Conservation (phyloP, 2,888 invertebrate genomes). For the Lepidochrysops patricia region DNA sequence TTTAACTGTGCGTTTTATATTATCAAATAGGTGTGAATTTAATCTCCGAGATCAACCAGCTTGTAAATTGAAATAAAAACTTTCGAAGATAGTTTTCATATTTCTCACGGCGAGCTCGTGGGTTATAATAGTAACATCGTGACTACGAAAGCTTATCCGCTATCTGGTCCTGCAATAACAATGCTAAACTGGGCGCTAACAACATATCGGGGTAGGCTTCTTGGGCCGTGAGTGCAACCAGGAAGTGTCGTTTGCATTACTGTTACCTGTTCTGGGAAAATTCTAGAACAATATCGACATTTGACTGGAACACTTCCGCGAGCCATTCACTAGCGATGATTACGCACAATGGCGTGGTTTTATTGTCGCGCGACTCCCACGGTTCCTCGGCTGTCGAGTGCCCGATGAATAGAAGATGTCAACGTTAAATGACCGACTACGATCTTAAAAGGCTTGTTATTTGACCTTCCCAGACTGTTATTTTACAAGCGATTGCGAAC, state of each 20-base stretch:
- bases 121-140: slow-evolving; percentile 48
- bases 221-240: slow-evolving; percentile 37
- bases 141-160: slow-evolving; percentile 57
- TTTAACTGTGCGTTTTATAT: not conserved
- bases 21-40: not conserved
- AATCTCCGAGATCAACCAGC: not conserved
- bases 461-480: not conserved
- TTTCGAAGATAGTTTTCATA: slow-evolving; percentile 31
- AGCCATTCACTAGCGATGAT: slow-evolving; percentile 34
- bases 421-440: not conserved
- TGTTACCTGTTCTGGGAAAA: slow-evolving; percentile 56
- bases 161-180: slow-evolving; percentile 50
- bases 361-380: slow-evolving; percentile 26
- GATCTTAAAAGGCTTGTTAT: not conserved
- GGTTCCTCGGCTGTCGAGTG: slow-evolving; percentile 20
- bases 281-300: slow-evolving; percentile 49
- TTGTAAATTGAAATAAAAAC: not conserved
- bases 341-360: slow-evolving; percentile 25
- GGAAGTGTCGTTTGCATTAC: slow-evolving; percentile 66
- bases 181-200: slow-evolving; percentile 48
- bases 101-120: slow-evolving; percentile 38
- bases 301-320: slow-evolving; percentile 38
- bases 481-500: not conserved
- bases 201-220: slow-evolving; percentile 40
- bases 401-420: slow-evolving; percentile 14